phyloP scores from a whole-genome alignment of 1,140 invertebrate genomes.

The Drosophila mayri region DNA sequence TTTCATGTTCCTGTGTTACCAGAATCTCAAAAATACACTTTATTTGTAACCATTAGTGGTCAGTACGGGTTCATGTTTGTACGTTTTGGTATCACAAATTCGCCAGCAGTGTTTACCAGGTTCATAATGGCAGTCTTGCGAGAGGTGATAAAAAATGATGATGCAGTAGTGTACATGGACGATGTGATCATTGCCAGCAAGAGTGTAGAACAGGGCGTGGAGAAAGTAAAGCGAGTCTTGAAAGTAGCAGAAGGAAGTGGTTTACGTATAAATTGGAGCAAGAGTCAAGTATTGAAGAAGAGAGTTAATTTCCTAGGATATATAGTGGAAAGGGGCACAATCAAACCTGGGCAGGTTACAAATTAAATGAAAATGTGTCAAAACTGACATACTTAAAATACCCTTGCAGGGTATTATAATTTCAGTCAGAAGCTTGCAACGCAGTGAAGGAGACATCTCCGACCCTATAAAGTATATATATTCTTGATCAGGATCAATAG shows the following conservation, averaged over 20 bases:
- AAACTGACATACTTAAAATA: too few species aligned
- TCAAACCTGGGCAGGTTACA: too few species aligned
- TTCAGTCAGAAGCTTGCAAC: too few species aligned
- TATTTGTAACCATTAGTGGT: slow-evolving; percentile 1
- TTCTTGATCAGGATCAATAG: too few species aligned
- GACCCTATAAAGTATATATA: too few species aligned
- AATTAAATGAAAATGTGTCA: too few species aligned
- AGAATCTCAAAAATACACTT: too few species aligned
- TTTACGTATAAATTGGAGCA: slow-evolving; percentile 1
- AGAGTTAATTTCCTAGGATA: neutral
- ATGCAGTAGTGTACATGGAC: neutral
- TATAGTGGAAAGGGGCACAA: too few species aligned
- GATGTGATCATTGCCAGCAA: neutral
- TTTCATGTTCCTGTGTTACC: neutral
- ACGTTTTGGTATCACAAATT: slow-evolving; percentile 7
- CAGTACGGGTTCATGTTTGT: neutral
- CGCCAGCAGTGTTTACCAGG: neutral
- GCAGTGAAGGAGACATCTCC: too few species aligned
- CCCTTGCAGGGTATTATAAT: too few species aligned
- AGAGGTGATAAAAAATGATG: neutral
- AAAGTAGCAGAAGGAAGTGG: neutral
- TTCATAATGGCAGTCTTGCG: neutral
- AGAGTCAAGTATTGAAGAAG: neutral
- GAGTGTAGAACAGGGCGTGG: neutral
- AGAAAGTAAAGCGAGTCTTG: neutral